A percentile compares a stretch with the other conserved stretches of the same genome.
Evolutionary conservation across 2,888 invertebrate genomes (phyloP).

Genomic region (Taphrorychus bicolor): DNA sequence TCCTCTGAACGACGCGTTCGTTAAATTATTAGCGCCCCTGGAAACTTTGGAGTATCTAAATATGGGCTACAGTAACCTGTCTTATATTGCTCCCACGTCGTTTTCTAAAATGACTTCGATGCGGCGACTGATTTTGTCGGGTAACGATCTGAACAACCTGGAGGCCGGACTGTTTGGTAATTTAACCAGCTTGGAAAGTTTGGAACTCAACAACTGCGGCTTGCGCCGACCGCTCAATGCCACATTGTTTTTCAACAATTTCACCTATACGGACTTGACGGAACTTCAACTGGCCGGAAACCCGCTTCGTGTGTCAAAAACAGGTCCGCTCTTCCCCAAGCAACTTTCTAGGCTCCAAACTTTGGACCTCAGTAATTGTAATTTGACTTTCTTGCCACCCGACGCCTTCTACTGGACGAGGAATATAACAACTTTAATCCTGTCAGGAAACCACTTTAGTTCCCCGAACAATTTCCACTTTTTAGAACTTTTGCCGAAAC

Average conservation of each 20-base stretch:
- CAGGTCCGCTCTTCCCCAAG: slow-evolving; percentile 69
- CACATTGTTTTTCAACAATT: slow-evolving; percentile 71
- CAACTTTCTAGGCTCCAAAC: slow-evolving; percentile 70
- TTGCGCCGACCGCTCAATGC: slow-evolving; percentile 69
- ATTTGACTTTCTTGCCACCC: slow-evolving; percentile 66
- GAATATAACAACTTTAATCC: slow-evolving; percentile 69
- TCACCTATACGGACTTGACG: slow-evolving; percentile 69
- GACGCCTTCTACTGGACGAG: slow-evolving; percentile 68
- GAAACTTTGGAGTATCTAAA: slow-evolving; percentile 72
- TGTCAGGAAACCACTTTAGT: slow-evolving; percentile 66
- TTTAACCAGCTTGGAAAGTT: slow-evolving; percentile 69
- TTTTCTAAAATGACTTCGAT: slow-evolving; percentile 75
- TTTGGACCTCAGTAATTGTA: slow-evolving; percentile 72
- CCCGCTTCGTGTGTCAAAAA: slow-evolving; percentile 67
- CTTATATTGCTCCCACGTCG: slow-evolving; percentile 69
- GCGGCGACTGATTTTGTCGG: slow-evolving; percentile 71
- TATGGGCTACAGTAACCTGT: slow-evolving; percentile 76
- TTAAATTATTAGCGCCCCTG: slow-evolving; percentile 69
- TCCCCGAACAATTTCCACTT: slow-evolving; percentile 64
- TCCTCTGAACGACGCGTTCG: slow-evolving; percentile 73
- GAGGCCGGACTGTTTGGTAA: slow-evolving; percentile 74
- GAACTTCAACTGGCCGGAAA: slow-evolving; percentile 74
- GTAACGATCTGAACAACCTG: slow-evolving; percentile 70
- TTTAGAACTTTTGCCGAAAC: slow-evolving; percentile 63
- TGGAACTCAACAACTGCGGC: slow-evolving; percentile 75